Evolutionary conservation across 2,797 vertebrate genomes (phyloP).

Genomic region (Apogon talboti): DNA sequence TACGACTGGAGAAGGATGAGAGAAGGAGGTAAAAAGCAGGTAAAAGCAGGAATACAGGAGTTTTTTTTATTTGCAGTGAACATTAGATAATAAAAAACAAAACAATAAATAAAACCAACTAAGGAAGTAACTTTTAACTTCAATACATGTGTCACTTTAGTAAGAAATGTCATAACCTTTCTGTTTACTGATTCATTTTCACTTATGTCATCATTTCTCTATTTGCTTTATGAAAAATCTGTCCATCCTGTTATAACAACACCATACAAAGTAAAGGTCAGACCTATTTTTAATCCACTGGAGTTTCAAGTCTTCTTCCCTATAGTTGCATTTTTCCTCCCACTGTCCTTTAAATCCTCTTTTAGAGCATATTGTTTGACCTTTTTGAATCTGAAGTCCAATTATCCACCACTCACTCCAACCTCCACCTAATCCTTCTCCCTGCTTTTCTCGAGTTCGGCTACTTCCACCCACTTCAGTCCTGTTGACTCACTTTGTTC

Average conservation of each 20-base stretch:
- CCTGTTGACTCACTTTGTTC: background rate
- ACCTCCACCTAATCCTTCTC: conserved; percentile 4
- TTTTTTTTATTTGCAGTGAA: no score
- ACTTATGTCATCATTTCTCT: conserved; percentile 42
- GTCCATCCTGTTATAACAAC: conserved; percentile 32
- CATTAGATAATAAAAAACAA: background rate
- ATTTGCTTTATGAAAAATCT: conserved; percentile 21
- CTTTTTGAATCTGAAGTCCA: conserved; percentile 43
- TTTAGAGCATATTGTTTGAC: conserved; percentile 36
- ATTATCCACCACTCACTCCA: conserved; percentile 36
- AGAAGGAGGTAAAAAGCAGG: no score
- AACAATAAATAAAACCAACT: background rate
- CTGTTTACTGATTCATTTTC: conserved; percentile 39
- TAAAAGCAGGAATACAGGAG: background rate
- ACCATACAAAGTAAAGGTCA: conserved; percentile 60
- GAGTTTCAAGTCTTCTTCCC: conserved; percentile 7
- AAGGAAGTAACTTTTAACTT: conserved; percentile 18
- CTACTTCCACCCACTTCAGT: background rate
- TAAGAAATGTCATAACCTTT: conserved; percentile 26
- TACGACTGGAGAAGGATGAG: conserved; percentile 81
- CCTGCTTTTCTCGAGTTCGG: background rate
- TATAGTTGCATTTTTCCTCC: conserved; percentile 17
- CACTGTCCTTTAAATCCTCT: background rate
- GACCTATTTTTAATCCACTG: conserved; percentile 56
- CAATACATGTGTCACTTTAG: background rate